Conservation (phyloP, 1,140 invertebrate genomes). For the Gonioctena quinquepunctata region DNA sequence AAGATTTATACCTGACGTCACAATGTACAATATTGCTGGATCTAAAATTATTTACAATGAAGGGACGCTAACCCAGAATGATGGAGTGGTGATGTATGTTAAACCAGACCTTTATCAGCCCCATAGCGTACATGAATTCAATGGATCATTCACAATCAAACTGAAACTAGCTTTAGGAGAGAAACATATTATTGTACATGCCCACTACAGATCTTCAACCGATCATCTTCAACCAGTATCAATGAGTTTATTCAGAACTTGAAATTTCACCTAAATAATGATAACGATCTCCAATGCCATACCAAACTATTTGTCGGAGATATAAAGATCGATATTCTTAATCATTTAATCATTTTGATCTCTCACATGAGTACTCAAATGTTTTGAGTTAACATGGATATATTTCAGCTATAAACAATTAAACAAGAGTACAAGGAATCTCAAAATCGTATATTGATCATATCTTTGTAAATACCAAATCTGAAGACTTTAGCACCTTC, state of each 20-base stretch:
- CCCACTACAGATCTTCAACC: too few species aligned
- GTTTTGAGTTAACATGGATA: not conserved
- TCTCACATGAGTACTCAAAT: not conserved
- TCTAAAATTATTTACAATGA: not conserved
- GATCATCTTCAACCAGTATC: not conserved
- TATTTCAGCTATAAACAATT: not conserved
- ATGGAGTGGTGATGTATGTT: not conserved
- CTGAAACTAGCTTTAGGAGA: not conserved
- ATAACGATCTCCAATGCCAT: not conserved
- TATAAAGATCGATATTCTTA: not conserved
- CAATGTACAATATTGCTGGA: not conserved
- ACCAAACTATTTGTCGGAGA: not conserved
- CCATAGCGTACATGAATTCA: too few species aligned
- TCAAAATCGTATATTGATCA: not conserved
- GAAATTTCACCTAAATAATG: not conserved
- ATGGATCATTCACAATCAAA: too few species aligned
- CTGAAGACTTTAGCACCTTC: not conserved
- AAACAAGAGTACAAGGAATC: not conserved
- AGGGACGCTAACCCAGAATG: not conserved
- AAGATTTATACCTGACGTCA: not conserved
- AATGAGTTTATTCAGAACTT: not conserved
- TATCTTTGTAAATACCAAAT: conserved; percentile 8
- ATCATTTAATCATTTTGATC: not conserved
- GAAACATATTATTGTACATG: not conserved
- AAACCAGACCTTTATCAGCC: too few species aligned